Conservation (phyloP, 2,797 vertebrate genomes). For the Aeoliscus strigatus region DNA sequence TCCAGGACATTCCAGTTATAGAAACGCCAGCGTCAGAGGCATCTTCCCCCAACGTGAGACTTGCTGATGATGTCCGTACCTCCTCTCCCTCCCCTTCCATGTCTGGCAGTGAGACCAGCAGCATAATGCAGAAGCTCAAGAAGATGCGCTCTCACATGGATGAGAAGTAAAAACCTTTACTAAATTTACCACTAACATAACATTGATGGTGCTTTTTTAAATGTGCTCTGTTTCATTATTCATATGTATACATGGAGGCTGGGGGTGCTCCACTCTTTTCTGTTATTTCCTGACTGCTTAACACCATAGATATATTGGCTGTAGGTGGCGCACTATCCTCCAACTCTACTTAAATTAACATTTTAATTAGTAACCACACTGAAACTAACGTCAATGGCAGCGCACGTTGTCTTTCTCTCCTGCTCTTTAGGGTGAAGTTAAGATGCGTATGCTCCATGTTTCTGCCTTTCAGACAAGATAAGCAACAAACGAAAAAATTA, state of each 20-base stretch:
- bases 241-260: no score
- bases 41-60: constrained; percentile 65
- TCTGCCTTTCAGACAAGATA: constrained; percentile 2
- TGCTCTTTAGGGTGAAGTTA: constrained; percentile 69
- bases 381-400: neutral
- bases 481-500: constrained; percentile 8
- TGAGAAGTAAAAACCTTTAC: constrained; percentile 87
- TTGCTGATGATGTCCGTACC: constrained; percentile 81
- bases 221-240: neutral
- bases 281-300: no score
- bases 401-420: constrained; percentile 4
- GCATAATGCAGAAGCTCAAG: constrained; percentile 98
- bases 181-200: neutral
- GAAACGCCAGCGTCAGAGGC: constrained; percentile 70
- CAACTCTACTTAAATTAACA: no score
- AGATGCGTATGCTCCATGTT: constrained; percentile 81
- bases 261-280: neutral
- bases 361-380: neutral
- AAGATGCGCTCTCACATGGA: constrained; percentile 97
- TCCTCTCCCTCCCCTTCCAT: constrained; percentile 85
- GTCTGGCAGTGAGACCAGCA: constrained; percentile 96
- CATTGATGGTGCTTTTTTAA: constrained; percentile 5
- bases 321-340: neutral
- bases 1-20: constrained; percentile 78
- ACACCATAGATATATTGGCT: no score